Evolutionary conservation across 1,140 invertebrate genomes (phyloP).

Genomic region (Drosophila pachea): DNA sequence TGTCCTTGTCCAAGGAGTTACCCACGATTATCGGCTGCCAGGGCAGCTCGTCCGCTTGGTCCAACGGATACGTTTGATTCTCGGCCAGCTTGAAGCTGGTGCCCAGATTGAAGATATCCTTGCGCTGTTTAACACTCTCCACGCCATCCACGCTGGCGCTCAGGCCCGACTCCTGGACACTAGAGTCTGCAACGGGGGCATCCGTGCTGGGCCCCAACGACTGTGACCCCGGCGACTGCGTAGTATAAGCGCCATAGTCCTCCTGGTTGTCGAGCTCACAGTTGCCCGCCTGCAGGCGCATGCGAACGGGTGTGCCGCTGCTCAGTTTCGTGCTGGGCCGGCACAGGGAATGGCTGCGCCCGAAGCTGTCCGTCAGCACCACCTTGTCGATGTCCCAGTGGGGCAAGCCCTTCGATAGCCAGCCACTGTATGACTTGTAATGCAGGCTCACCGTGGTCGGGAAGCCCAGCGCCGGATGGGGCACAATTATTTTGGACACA

Average conservation of each 20-base stretch:
- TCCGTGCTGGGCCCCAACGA: slow-evolving; percentile 21
- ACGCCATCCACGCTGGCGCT: slow-evolving; percentile 58
- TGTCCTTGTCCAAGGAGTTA: slow-evolving; percentile 80
- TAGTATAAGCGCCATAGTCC: slow-evolving; percentile 70
- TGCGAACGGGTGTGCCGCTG: slow-evolving; percentile 84
- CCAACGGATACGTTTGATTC: slow-evolving; percentile 65
- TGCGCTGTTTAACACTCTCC: slow-evolving; percentile 68
- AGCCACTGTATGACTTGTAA: slow-evolving; percentile 94
- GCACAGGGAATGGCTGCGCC: slow-evolving; percentile 89
- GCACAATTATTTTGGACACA: slow-evolving; percentile 89
- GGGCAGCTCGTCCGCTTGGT: slow-evolving; percentile 77
- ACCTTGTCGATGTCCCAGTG: slow-evolving; percentile 91
- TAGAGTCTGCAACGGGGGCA: slow-evolving; percentile 55
- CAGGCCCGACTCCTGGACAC: slow-evolving; percentile 60
- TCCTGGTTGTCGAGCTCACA: slow-evolving; percentile 83
- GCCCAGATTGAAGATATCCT: slow-evolving; percentile 73
- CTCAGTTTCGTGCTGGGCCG: slow-evolving; percentile 87
- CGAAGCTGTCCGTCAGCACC: slow-evolving; percentile 90
- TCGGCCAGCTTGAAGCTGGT: slow-evolving; percentile 69
- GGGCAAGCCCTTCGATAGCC: slow-evolving; percentile 91
- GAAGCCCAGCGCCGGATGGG: slow-evolving; percentile 89
- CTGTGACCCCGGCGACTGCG: slow-evolving; percentile 33
- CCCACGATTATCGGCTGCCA: slow-evolving; percentile 79
- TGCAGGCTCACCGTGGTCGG: slow-evolving; percentile 86
- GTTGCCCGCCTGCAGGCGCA: slow-evolving; percentile 87